Conservation (phyloP, 2,797 vertebrate species). For the Champsocephalus esox region DNA sequence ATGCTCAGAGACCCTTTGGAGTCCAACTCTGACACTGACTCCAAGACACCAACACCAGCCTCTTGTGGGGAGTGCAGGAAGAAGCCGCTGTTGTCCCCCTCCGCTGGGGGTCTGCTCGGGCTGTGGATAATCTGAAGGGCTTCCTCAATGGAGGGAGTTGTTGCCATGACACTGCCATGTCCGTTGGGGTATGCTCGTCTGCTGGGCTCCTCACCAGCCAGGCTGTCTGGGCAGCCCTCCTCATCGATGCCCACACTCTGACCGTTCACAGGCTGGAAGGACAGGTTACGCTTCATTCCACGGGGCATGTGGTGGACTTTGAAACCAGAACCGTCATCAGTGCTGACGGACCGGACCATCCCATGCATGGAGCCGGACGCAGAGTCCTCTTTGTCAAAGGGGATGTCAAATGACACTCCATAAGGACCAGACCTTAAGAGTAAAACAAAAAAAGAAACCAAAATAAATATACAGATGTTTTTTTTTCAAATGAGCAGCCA, state of each 20-base stretch:
- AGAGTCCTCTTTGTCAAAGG: conserved; percentile 92
- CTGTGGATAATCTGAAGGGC: conserved; percentile 94
- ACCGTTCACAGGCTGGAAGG: conserved; percentile 93
- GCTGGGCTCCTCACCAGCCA: conserved; percentile 72
- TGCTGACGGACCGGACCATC: conserved; percentile 94
- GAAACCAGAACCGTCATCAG: conserved; percentile 92
- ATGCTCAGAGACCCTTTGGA: conserved; percentile 87
- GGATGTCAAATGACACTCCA: conserved; percentile 97
- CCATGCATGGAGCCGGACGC: conserved; percentile 79
- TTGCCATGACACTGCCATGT: conserved; percentile 78
- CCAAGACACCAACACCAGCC: conserved; percentile 70
- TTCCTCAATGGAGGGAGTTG: conserved; percentile 91
- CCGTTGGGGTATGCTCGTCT: conserved; percentile 69
- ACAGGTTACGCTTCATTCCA: conserved; percentile 90
- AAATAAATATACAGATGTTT: too few relatives aligned
- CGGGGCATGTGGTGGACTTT: conserved; percentile 85
- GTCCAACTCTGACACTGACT: conserved; percentile 88
- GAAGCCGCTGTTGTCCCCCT: conserved; percentile 91
- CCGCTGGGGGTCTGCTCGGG: conserved; percentile 82
- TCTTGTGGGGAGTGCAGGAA: conserved; percentile 90
- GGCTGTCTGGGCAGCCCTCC: conserved; percentile 80
- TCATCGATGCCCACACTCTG: conserved; percentile 91
- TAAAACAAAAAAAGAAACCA: conserved; percentile 29
- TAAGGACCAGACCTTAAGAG: conserved; percentile 90
- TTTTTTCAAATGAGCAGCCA: background rate